Percentiles rank a stretch among this genome's conserved stretches.
phyloP scores from a whole-genome alignment of 2,113 vertebrate species.

The Poeciliopsis occidentalis region DNA sequence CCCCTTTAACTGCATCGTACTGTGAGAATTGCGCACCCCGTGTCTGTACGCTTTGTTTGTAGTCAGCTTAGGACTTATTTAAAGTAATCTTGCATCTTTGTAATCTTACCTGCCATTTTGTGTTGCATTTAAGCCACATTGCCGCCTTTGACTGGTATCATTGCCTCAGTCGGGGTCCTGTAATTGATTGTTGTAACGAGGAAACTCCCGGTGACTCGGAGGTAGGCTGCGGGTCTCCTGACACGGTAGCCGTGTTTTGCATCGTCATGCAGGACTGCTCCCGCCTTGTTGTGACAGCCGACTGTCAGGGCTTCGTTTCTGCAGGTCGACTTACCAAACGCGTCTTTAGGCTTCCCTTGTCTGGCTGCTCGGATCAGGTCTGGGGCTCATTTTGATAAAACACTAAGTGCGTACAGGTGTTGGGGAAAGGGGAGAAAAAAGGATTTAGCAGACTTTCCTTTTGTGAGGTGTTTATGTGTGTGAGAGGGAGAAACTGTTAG shows the following conservation, averaged over 20 bases:
- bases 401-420: slow-evolving; percentile 15
- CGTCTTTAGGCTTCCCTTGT: slow-evolving; percentile 35
- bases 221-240: neutral
- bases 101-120: neutral
- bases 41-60: neutral
- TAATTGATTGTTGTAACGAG: neutral
- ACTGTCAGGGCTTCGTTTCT: slow-evolving; percentile 15
- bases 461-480: neutral
- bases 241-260: neutral
- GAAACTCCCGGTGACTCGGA: neutral
- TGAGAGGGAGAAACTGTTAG: slow-evolving; percentile 1
- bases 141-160: neutral
- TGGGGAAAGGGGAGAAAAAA: neutral
- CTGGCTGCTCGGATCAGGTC: slow-evolving; percentile 29
- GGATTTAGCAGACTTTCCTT: neutral
- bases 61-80: neutral
- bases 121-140: neutral
- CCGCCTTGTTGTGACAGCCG: neutral
- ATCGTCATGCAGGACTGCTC: neutral
- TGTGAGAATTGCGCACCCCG: neutral
- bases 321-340: slow-evolving; percentile 16
- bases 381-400: slow-evolving; percentile 43
- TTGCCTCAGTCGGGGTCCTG: neutral
- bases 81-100: neutral
- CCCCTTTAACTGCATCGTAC: neutral